Percentiles rank a stretch among this genome's conserved stretches.
Conservation (phyloP, 2,113 vertebrate species). For the Catharus bicknelli region DNA sequence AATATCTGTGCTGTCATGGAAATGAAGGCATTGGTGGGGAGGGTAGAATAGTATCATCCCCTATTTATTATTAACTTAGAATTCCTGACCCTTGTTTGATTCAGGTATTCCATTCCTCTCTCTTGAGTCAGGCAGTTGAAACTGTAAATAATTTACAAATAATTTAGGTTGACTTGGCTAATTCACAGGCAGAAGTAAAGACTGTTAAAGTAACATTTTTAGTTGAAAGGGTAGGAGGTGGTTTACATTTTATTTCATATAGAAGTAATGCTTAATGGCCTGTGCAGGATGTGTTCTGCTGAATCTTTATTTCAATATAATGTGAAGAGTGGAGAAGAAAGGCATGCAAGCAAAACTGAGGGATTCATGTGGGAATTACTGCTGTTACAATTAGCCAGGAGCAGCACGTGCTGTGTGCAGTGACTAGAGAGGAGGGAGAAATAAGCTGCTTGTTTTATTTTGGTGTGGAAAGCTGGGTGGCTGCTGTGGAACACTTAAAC, state of each 20-base stretch:
- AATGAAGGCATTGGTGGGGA: background rate
- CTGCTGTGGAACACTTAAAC: background rate
- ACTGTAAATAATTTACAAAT: background rate
- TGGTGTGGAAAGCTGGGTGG: background rate
- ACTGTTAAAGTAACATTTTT: background rate
- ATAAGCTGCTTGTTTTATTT: background rate
- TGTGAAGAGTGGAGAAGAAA: background rate
- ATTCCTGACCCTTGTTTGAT: background rate
- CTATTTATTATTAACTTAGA: background rate
- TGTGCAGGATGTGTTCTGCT: background rate
- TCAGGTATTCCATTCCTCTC: background rate
- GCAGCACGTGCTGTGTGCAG: background rate
- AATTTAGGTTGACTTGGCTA: background rate
- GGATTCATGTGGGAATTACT: background rate
- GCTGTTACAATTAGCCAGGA: background rate
- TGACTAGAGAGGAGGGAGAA: background rate
- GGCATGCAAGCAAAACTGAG: rapidly evolving
- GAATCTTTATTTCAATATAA: background rate
- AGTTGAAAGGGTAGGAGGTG: background rate
- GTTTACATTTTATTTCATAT: background rate
- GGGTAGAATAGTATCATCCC: background rate
- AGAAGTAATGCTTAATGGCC: background rate
- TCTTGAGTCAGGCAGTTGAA: background rate
- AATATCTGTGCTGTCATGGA: background rate
- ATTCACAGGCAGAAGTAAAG: background rate